These are phyloP conservation scores for Pseudochromis fuscus DNA, from an alignment of 2,797 vertebrate species.

Conservation along the genomic window DNA sequence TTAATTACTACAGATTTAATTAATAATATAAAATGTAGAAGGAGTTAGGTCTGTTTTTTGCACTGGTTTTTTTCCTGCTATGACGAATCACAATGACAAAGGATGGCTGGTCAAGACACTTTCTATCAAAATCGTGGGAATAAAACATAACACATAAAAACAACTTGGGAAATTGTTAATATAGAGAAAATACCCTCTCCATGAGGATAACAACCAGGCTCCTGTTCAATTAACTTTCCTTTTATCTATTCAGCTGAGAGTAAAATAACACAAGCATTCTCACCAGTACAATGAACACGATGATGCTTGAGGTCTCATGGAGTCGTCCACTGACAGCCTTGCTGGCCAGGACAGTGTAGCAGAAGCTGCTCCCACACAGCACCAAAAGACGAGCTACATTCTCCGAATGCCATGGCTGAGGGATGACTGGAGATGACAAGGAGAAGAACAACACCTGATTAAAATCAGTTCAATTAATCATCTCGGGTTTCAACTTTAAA, in stretches of 20 bases:
- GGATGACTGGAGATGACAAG: slow-evolving; percentile 82
- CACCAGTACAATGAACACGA: slow-evolving; percentile 91
- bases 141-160: background rate
- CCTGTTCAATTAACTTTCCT: background rate
- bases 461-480: background rate
- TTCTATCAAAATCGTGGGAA: background rate
- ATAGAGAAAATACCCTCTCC: background rate
- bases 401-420: slow-evolving; percentile 90
- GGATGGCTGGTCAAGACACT: background rate
- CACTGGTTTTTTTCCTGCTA: too few species aligned
- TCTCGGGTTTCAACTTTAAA: background rate
- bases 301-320: slow-evolving; percentile 85
- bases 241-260: background rate
- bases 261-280: slow-evolving; percentile 60
- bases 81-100: background rate
- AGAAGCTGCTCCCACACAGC: slow-evolving; percentile 89
- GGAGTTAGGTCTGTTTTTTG: too few species aligned
- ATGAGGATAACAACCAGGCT: background rate
- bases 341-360: slow-evolving; percentile 90
- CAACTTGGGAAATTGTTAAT: background rate
- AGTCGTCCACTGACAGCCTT: slow-evolving; percentile 88
- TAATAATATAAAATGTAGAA: slow-evolving; percentile 3
- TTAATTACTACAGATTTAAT: background rate
- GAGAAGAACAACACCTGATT: background rate
- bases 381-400: slow-evolving; percentile 92